phyloP scores from a whole-genome alignment of 2,797 vertebrate species.

The Catostomus latipinnis region DNA sequence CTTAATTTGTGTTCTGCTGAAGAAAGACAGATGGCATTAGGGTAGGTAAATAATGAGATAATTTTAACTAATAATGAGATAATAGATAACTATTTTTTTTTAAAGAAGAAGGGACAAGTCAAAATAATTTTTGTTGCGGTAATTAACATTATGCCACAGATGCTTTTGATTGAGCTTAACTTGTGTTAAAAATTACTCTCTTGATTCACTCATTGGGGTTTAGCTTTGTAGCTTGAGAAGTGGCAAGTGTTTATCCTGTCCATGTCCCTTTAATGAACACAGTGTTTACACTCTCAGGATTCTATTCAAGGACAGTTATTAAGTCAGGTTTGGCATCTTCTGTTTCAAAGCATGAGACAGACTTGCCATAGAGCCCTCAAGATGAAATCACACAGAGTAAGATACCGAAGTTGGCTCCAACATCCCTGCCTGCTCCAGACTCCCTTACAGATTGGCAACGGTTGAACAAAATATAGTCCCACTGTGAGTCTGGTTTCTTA shows the following conservation, averaged over 20 bases:
- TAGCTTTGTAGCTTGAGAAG: background rate
- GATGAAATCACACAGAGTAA: conserved; percentile 57
- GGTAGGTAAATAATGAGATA: too few relatives aligned
- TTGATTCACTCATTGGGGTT: background rate
- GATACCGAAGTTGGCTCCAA: conserved; percentile 62
- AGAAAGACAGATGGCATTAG: too few relatives aligned
- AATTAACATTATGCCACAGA: too few relatives aligned
- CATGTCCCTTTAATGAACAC: conserved; percentile 64
- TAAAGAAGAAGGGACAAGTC: too few relatives aligned
- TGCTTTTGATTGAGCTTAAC: too few relatives aligned
- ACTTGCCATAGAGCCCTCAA: conserved; percentile 54
- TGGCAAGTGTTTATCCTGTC: conserved; percentile 7
- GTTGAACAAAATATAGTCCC: conserved; percentile 46
- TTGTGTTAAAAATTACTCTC: background rate
- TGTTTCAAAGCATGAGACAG: conserved; percentile 66
- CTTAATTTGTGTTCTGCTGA: too few relatives aligned
- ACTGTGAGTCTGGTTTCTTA: conserved; percentile 40
- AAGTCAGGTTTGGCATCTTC: conserved; percentile 62
- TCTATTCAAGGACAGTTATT: conserved; percentile 74
- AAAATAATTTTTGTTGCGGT: too few relatives aligned
- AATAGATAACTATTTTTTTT: too few relatives aligned
- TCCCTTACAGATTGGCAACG: conserved; percentile 56
- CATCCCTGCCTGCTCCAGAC: conserved; percentile 40
- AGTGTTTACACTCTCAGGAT: conserved; percentile 71
- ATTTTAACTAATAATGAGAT: too few relatives aligned